Evolutionary conservation across 2,797 vertebrate species (phyloP).

Genomic region (Xenopus petersii): DNA sequence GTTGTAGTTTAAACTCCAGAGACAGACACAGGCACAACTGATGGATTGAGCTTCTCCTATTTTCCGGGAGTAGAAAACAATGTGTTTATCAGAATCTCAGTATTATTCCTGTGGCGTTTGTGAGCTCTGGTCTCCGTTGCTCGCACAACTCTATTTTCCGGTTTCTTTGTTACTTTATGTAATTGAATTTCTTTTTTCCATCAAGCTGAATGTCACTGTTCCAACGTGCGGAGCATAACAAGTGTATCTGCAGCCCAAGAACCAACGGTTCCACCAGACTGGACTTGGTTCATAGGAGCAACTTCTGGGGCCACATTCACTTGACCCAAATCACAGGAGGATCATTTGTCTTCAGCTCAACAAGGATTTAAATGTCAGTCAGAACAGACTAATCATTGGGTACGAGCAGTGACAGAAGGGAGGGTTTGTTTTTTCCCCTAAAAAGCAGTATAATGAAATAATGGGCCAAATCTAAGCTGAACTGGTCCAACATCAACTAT

Average conservation of each 20-base stretch:
- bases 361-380: background rate
- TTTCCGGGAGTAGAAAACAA: no score
- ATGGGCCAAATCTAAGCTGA: no score
- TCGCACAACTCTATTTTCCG: constrained; percentile 12
- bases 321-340: no score
- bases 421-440: no score
- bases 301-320: background rate
- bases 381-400: background rate
- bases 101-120: background rate
- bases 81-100: background rate
- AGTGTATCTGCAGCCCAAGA: background rate
- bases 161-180: constrained; percentile 36
- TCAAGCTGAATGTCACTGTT: constrained; percentile 38
- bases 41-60: no score
- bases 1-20: no score
- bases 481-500: no score
- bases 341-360: background rate
- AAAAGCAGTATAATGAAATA: no score
- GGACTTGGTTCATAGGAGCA: constrained; percentile 9
- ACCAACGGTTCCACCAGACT: constrained; percentile 7
- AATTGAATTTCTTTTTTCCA: constrained; percentile 46
- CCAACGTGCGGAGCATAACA: constrained; percentile 30
- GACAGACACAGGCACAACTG: no score
- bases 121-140: background rate
- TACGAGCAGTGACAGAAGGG: background rate